Percentiles rank a stretch among this genome's conserved stretches.
phyloP scores from a whole-genome alignment of 2,113 vertebrate species.

The Eudorcas thomsonii region DNA sequence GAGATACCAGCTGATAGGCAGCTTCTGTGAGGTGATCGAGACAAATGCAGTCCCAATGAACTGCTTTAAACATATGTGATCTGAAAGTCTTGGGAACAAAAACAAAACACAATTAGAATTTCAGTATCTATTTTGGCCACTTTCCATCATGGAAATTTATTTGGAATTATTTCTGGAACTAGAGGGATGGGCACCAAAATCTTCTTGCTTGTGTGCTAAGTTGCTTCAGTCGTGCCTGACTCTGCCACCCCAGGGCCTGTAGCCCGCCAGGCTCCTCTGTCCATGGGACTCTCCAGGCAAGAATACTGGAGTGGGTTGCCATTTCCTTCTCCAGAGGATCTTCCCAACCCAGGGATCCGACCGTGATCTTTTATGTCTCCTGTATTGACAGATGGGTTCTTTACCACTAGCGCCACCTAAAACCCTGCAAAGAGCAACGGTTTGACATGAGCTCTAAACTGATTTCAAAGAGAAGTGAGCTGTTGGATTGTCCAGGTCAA shows the following conservation, averaged over 20 bases:
- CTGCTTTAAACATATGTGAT: not conserved
- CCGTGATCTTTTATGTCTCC: not conserved
- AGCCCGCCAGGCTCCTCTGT: not conserved
- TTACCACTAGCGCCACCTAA: not conserved
- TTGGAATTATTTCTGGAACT: conserved; percentile 52
- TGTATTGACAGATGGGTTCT: not conserved
- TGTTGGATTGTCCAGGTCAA: not conserved
- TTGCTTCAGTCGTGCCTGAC: not conserved
- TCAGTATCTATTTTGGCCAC: not conserved
- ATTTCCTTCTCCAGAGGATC: not conserved
- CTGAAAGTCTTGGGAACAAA: not conserved
- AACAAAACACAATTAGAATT: not conserved
- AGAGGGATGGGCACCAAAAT: not conserved
- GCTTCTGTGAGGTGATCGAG: rapidly evolving
- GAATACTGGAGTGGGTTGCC: not conserved
- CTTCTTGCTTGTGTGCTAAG: not conserved
- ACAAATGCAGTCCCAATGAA: not conserved
- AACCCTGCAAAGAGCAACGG: not conserved
- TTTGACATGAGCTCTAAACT: not conserved
- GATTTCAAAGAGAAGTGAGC: not conserved
- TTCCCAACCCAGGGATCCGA: not conserved
- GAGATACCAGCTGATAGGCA: not conserved
- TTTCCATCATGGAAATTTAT: conserved; percentile 38
- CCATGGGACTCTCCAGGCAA: not conserved
- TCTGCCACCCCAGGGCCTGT: not conserved